Conservation (phyloP, 2,113 vertebrate genomes). For the Pygoscelis adeliae region DNA sequence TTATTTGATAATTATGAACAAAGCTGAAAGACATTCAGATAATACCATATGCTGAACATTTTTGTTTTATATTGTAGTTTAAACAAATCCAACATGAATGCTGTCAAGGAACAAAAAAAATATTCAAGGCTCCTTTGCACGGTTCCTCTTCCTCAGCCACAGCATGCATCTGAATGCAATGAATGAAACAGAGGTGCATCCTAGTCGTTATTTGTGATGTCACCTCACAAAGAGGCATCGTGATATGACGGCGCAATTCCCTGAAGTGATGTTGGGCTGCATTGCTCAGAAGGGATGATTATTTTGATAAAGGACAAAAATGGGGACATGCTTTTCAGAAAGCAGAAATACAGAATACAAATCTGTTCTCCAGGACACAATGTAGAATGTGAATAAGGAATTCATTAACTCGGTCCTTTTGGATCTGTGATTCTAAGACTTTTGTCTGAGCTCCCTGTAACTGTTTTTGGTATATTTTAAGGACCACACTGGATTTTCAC, state of each 20-base stretch:
- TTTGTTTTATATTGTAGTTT: background rate
- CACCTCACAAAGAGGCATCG: background rate
- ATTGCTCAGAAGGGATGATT: background rate
- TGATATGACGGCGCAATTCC: background rate
- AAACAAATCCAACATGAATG: background rate
- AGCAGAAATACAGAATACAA: background rate
- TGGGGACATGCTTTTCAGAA: background rate
- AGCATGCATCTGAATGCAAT: background rate
- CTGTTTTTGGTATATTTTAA: background rate
- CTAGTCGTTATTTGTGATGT: background rate
- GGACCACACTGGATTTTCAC: background rate
- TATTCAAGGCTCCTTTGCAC: background rate
- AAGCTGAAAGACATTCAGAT: background rate
- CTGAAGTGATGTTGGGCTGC: background rate
- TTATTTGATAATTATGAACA: background rate
- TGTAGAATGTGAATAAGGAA: background rate
- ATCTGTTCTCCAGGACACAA: background rate
- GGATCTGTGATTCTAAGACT: background rate
- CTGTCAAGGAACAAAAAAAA: background rate
- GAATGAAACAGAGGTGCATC: background rate
- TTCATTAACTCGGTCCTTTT: rapidly evolving
- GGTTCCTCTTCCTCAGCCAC: background rate
- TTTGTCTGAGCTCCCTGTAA: background rate
- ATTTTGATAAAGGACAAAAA: background rate
- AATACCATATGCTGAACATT: background rate